A percentile compares a stretch with the other conserved stretches of the same genome.
phyloP scores from a whole-genome alignment of 1,140 invertebrate genomes.

The Andrena cerasifolii region DNA sequence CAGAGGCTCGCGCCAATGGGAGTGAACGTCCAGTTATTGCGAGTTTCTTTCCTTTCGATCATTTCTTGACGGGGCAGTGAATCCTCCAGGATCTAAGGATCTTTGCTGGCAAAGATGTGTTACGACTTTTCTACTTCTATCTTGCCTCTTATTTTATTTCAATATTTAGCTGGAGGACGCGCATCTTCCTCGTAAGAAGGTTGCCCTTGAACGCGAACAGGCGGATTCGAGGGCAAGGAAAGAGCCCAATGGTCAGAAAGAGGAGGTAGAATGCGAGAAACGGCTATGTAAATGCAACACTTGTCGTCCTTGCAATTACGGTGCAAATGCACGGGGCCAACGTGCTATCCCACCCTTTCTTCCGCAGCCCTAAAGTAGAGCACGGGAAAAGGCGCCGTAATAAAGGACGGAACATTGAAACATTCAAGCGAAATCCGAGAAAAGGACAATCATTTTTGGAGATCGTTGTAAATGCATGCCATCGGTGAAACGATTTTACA shows the following conservation, averaged over 20 bases:
- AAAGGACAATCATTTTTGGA: background rate
- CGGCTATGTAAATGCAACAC: background rate
- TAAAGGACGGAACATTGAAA: background rate
- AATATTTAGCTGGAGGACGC: too few relatives aligned
- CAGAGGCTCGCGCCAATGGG: too few relatives aligned
- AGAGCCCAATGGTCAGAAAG: background rate
- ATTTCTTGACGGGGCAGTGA: too few relatives aligned
- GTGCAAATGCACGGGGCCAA: background rate
- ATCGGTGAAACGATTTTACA: background rate
- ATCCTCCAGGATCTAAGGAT: too few relatives aligned
- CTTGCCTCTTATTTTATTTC: too few relatives aligned
- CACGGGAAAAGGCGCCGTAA: background rate
- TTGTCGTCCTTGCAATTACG: background rate
- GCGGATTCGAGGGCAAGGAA: conserved; percentile 9
- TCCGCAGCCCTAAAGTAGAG: too few relatives aligned
- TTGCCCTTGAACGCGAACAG: conserved; percentile 70
- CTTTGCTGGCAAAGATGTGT: too few relatives aligned
- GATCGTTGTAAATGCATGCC: background rate
- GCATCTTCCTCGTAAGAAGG: too few relatives aligned
- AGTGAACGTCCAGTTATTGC: too few relatives aligned
- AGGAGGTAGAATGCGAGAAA: background rate
- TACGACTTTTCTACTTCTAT: too few relatives aligned
- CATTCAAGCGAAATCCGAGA: background rate
- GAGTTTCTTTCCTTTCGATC: too few relatives aligned
- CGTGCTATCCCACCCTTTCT: background rate